Conservation (phyloP, 2,113 vertebrate species). For the Gallinago paraguaiae region DNA sequence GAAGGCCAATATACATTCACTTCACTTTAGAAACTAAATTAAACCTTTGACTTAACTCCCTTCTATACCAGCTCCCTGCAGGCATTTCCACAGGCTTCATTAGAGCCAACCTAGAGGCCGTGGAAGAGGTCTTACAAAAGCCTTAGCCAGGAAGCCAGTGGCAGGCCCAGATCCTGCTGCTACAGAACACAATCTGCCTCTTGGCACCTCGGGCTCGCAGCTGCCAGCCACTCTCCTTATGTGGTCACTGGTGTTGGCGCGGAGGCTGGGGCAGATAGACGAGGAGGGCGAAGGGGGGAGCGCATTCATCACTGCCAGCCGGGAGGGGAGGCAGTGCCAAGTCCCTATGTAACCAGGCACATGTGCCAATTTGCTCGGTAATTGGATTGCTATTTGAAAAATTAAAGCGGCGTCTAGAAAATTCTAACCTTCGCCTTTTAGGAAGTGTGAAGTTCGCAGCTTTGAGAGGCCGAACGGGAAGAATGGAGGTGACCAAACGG, state of each 20-base stretch:
- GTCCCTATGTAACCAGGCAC: conserved; percentile 69
- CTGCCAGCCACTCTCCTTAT: conserved; percentile 71
- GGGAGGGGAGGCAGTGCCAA: conserved; percentile 61
- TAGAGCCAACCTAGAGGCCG: conserved; percentile 59
- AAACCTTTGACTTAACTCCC: conserved; percentile 32
- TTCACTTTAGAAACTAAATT: conserved; percentile 30
- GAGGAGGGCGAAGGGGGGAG: conserved; percentile 57
- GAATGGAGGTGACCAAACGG: background rate
- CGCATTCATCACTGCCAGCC: conserved; percentile 75
- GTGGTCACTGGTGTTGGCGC: conserved; percentile 69
- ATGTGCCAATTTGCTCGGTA: conserved; percentile 74
- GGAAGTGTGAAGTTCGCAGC: background rate
- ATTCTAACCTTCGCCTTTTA: conserved; percentile 21
- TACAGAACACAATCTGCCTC: conserved; percentile 47
- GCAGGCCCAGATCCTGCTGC: conserved; percentile 36
- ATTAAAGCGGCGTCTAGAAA: conserved; percentile 59
- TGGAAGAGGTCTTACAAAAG: conserved; percentile 62
- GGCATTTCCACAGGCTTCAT: conserved; percentile 61
- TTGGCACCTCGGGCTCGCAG: conserved; percentile 73
- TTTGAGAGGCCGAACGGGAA: background rate
- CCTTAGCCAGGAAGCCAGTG: conserved; percentile 55
- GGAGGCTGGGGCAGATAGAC: conserved; percentile 34
- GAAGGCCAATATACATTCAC: conserved; percentile 53
- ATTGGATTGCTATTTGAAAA: conserved; percentile 78
- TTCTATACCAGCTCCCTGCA: conserved; percentile 58